Evolutionary conservation across 2,888 invertebrate genomes (phyloP).

Genomic region (Cactoblastis cactorum): DNA sequence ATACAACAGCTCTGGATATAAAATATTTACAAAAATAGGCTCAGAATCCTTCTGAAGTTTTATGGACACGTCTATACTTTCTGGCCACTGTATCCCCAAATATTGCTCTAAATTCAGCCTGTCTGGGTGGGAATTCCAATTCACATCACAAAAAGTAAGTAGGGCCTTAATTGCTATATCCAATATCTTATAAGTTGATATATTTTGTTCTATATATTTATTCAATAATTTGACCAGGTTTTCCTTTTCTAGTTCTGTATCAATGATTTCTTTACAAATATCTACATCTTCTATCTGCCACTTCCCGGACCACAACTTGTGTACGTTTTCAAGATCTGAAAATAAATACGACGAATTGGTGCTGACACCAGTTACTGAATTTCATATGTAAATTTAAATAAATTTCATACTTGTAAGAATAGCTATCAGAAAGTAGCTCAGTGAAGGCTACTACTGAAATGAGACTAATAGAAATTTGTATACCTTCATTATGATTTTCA

Average conservation of each 20-base stretch:
- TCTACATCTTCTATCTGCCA: conserved; percentile 47
- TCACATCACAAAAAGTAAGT: conserved; percentile 86
- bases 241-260: conserved; percentile 43
- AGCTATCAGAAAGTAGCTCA: too few relatives aligned
- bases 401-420: too few relatives aligned
- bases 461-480: too few relatives aligned
- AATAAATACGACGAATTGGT: too few relatives aligned
- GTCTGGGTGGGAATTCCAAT: conserved; percentile 88
- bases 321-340: conserved; percentile 45
- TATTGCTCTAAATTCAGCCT: conserved; percentile 57
- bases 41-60: conserved; percentile 81
- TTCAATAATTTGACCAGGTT: conserved; percentile 39
- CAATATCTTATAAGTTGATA: conserved; percentile 58
- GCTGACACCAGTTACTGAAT: too few relatives aligned
- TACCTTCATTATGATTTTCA: conserved; percentile 45
- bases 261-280: conserved; percentile 47
- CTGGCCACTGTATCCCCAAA: conserved; percentile 61
- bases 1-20: conserved; percentile 73
- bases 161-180: conserved; percentile 82
- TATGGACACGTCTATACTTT: conserved; percentile 52
- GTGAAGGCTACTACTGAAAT: too few relatives aligned
- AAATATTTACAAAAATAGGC: conserved; percentile 82
- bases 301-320: conserved; percentile 51
- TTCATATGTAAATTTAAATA: too few relatives aligned
- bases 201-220: conserved; percentile 31